These are phyloP conservation scores for Euclidia mi DNA, from an alignment of 2,888 invertebrate genomes.

Conservation along the genomic window DNA sequence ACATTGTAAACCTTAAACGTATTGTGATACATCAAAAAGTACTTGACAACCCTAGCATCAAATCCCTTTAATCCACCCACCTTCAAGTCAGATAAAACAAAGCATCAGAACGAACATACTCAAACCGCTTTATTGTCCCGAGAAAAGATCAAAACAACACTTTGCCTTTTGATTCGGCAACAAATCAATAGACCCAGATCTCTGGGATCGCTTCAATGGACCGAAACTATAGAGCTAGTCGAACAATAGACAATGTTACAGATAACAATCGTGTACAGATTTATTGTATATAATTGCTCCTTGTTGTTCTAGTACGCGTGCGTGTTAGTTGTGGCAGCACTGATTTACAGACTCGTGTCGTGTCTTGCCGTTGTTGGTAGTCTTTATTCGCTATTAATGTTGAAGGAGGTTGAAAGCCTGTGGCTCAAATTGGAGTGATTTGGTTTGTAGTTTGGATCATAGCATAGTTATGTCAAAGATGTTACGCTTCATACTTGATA, in stretches of 20 bases:
- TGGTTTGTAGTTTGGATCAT: no score
- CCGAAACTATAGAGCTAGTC: constrained; percentile 47
- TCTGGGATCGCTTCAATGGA: constrained; percentile 49
- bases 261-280: constrained; percentile 53
- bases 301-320: constrained; percentile 46
- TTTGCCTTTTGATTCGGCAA: constrained; percentile 34
- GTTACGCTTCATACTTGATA: no score
- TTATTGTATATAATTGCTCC: no score
- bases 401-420: no score
- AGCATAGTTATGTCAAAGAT: no score
- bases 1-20: no score
- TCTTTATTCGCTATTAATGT: background rate
- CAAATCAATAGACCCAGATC: constrained; percentile 35
- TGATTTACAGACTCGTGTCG: constrained; percentile 34
- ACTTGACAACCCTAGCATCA: no score
- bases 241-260: constrained; percentile 49
- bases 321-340: constrained; percentile 45
- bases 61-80: no score
- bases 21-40: no score
- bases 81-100: no score
- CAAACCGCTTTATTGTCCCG: background rate
- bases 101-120: background rate
- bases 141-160: constrained; percentile 19
- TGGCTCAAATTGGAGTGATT: no score
- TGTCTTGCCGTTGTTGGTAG: background rate